Conservation (phyloP, 2,888 invertebrate genomes). For the Amorpha juglandis region DNA sequence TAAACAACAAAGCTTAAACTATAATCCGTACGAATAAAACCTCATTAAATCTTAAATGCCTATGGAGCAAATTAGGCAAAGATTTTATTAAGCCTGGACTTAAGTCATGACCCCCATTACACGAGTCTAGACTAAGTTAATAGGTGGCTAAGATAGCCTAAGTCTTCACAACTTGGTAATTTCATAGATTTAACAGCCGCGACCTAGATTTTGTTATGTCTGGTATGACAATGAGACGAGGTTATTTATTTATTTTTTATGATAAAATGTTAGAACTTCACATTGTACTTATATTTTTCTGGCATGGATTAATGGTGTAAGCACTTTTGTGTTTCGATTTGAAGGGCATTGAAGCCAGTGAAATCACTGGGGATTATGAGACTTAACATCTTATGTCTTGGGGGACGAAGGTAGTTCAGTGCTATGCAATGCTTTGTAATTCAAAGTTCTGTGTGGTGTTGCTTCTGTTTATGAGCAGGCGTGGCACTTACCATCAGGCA, state of each 20-base stretch:
- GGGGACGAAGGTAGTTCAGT: no score
- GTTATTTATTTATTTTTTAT: slow-evolving; percentile 15
- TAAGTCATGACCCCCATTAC: slow-evolving; percentile 20
- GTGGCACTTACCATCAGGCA: no score
- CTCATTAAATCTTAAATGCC: slow-evolving; percentile 8
- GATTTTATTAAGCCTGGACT: not conserved
- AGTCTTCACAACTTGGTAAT: slow-evolving; percentile 19
- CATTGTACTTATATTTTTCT: not conserved
- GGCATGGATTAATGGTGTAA: not conserved
- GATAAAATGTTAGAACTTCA: not conserved
- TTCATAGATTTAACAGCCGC: slow-evolving; percentile 16
- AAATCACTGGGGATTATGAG: no score
- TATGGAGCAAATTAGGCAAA: not conserved
- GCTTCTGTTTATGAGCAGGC: no score
- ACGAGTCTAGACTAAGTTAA: slow-evolving; percentile 12
- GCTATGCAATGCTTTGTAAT: no score
- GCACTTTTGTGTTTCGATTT: no score
- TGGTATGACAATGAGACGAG: not conserved
- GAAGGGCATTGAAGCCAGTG: no score
- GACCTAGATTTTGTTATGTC: not conserved
- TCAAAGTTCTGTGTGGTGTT: no score
- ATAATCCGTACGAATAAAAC: not conserved
- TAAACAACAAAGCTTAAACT: not conserved
- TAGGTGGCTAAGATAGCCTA: slow-evolving; percentile 17
- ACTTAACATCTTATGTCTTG: no score